Evolutionary conservation across 2,888 invertebrate genomes (phyloP), one percentile per base, ranked within the genome.

Genomic region (Penaeus monodon): DNA sequence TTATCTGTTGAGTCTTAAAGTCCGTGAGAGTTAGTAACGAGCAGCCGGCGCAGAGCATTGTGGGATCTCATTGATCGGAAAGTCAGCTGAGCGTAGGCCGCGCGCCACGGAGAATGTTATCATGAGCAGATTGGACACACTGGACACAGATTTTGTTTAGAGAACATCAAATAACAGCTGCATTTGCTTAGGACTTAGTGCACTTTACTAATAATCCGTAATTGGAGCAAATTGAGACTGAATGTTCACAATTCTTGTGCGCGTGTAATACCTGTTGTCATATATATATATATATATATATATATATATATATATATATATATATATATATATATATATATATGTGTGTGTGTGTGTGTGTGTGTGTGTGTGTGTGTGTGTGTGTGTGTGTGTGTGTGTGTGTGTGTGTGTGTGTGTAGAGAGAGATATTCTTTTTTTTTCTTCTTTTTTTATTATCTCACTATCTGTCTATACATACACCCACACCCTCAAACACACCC

Each of bases 51-150:
- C 84, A 74, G 84, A 68, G 84, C 78, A 84, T 84, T 84, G 70
- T 84, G 84, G 84, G 84, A 70, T 68, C 77, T 84, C 84, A 84
- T 84, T 84, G 84, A 84, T 84, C 84, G 84, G 70, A 84, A 84
- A 84, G 84, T 84, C 84, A 84, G 84, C 78, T 57, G 84, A 82
- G 74, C 27, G 82, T 22, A 27, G 73, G 73, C 33, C 14, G 73
- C 14, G 29, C 29, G 73, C 6, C 10, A 73, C 27, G 4, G 73
- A 73, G 73, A 33, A 38, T 22, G 73, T n/a, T 38, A 17, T 38
- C 73, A 73, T 29, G 29, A 38, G 57, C 17, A 57, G 57, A 57
- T 17, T 17, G 57, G 57, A 57, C 14, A 57, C 57, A 57, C 57
- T 57, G 17, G 17, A 14, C 49, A 57, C 49, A 49, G 49, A 6